Evolutionary conservation across 2,797 vertebrate species (phyloP).

Genomic region (Furcifer pardalis): DNA sequence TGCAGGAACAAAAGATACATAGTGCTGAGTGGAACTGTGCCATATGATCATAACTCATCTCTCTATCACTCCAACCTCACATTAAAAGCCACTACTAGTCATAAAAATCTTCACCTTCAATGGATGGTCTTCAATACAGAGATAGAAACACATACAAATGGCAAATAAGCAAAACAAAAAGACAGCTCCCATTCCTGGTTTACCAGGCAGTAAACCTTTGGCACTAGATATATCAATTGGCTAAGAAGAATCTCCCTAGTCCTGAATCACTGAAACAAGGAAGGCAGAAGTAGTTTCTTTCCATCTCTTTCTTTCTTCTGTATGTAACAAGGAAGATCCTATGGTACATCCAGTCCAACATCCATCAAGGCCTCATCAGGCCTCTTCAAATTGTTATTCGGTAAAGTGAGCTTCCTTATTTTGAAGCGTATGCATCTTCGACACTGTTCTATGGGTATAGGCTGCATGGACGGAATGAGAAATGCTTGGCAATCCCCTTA

Average conservation of each 20-base stretch:
- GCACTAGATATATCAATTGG: constrained; percentile 15
- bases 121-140: constrained; percentile 50
- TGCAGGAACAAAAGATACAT: background rate
- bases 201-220: constrained; percentile 9
- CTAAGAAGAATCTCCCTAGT: background rate
- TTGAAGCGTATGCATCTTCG: background rate
- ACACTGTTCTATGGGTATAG: background rate
- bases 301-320: background rate
- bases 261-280: constrained; percentile 13
- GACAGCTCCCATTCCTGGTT: background rate
- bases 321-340: background rate
- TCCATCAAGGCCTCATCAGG: background rate
- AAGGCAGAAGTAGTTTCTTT: background rate
- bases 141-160: background rate
- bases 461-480: background rate
- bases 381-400: background rate
- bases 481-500: background rate
- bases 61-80: constrained; percentile 43
- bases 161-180: background rate
- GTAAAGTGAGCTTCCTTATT: background rate
- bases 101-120: constrained; percentile 38
- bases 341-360: background rate
- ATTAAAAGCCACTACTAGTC: constrained; percentile 6
- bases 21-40: background rate
- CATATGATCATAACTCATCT: background rate